phyloP scores from a whole-genome alignment of 1,140 invertebrate species.

The Macrosteles quadrilineatus region DNA sequence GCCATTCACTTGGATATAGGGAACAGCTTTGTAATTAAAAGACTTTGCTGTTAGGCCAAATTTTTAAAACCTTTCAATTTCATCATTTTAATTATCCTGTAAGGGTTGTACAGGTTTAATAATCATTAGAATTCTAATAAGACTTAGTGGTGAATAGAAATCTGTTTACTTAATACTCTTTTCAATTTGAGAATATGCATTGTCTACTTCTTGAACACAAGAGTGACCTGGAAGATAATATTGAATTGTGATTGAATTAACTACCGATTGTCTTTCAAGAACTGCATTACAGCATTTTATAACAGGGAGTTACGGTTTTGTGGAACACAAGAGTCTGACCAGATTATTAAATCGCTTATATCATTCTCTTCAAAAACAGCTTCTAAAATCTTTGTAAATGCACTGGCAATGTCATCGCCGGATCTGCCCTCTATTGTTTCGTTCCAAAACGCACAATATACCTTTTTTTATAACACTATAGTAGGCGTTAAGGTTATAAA shows the following conservation, averaged over 20 bases:
- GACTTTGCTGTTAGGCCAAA: no score
- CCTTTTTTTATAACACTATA: slow-evolving; percentile 37
- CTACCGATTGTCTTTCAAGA: slow-evolving; percentile 35
- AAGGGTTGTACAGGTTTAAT: no score
- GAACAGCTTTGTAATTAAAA: no score
- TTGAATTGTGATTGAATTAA: slow-evolving; percentile 40
- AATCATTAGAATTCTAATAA: no score
- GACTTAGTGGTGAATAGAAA: no score
- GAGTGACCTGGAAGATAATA: slow-evolving; percentile 44
- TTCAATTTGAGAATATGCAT: slow-evolving; percentile 42
- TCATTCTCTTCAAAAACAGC: slow-evolving; percentile 33
- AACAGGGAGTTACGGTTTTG: slow-evolving; percentile 43
- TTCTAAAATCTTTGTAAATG: slow-evolving; percentile 41
- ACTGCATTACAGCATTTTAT: slow-evolving; percentile 37
- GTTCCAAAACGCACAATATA: slow-evolving; percentile 43
- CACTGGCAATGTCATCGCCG: no score
- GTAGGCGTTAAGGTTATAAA: slow-evolving; percentile 44
- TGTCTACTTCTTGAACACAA: slow-evolving; percentile 43
- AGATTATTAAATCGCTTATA: slow-evolving; percentile 24
- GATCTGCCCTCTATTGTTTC: slow-evolving; percentile 39
- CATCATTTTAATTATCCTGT: no score
- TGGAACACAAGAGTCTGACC: slow-evolving; percentile 44
- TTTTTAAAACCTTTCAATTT: no score
- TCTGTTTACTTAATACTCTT: slow-evolving; percentile 37
- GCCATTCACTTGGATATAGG: no score